phyloP scores from a whole-genome alignment of 1,140 invertebrate species.

The Belonocnema kinseyi region DNA sequence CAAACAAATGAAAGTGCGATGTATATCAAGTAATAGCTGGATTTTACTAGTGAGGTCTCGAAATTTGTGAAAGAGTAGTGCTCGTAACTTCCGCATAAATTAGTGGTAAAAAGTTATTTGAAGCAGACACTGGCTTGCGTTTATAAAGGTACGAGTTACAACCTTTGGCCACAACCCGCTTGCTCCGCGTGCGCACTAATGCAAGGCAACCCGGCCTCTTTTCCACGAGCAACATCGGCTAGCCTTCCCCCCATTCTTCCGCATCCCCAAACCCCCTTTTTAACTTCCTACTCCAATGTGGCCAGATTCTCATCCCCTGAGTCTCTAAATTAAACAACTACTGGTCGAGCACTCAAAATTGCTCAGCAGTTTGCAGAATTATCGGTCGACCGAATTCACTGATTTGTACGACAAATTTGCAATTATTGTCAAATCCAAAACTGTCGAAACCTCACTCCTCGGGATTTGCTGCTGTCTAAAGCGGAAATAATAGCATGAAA shows the following conservation, averaged over 20 bases:
- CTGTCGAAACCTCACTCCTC: background rate
- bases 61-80: no score
- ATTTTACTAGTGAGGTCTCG: no score
- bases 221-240: background rate
- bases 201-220: conserved; percentile 8
- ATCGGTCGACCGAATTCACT: conserved; percentile 31
- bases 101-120: conserved; percentile 48
- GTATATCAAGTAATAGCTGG: no score
- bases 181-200: no score
- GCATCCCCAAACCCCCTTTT: background rate
- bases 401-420: conserved; percentile 35
- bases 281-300: background rate
- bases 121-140: conserved; percentile 32
- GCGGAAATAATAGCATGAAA: no score
- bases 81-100: conserved; percentile 35
- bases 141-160: conserved; percentile 39
- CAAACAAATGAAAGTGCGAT: no score
- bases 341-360: no score
- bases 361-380: background rate
- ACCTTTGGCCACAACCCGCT: background rate
- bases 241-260: background rate
- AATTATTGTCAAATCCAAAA: conserved; percentile 30
- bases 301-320: background rate
- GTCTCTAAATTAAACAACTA: no score
- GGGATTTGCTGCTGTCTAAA: no score